Evolutionary conservation across 2,888 invertebrate species (phyloP), one percentile per base, ranked within the genome.

Genomic region (Drosophila meridionalis): DNA sequence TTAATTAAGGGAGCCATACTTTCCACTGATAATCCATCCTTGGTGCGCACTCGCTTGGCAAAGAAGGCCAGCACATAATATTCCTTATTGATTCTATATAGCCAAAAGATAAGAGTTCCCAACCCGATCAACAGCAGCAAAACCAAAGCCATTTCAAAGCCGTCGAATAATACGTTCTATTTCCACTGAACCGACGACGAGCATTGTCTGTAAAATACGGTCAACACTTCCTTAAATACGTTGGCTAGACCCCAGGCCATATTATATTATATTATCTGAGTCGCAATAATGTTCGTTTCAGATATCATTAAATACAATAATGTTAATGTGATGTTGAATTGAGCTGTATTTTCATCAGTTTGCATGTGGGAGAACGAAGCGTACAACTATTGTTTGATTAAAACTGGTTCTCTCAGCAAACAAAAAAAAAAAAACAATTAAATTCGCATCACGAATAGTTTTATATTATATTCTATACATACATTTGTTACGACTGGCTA

Each of bases 1-100:
- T 80, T 69, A 3, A 77, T 45, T 2, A 74, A n/a, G 0, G 90
- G 82, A 0, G 71, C 87, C 6, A 85, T 78, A 7, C 69, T 73
- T 32, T 91, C 87, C n/a, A 90, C 9, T 0, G 88, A 70, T 0
- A 70, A 57, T 0, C 92, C 92, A 78, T 90, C 83, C 7, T 81
- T 75, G 1, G 91, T 91, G 34, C 71, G 86, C 0, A 90, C n/a
- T 14, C 91, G 79, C 12, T 68, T 57, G 1, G 85, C 50, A 55
- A 87, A 87, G 38, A 87, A 78, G 0, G 87, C 45, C 32, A 87
- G 53, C 4, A 87, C 69, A 53, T 61, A 69, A 40, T 82, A 87
- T 6, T 81, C 74, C 63, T 87, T 89, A 48, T 89, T 87, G 5
- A 82, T 4, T 14, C 64, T 66, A 32, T 74, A 71, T 5, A 89